These are phyloP conservation scores for Phortica magna DNA, from an alignment of 2,888 invertebrate species.

Conservation along the genomic window DNA sequence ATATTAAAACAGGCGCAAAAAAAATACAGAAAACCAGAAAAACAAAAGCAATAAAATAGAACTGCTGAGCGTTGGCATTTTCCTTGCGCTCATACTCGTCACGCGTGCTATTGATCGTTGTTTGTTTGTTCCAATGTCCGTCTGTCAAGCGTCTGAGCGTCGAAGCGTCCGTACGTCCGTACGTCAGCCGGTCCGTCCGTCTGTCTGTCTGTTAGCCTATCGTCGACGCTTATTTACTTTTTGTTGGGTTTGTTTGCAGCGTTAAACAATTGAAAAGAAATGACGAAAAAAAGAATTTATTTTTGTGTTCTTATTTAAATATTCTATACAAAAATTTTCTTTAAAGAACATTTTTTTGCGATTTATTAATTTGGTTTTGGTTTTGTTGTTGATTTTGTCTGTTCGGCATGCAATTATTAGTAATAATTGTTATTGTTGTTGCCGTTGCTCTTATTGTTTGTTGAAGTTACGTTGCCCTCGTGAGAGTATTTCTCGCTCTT, in stretches of 20 bases:
- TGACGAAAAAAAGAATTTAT: too few species aligned
- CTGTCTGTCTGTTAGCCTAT: not conserved
- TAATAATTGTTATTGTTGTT: too few species aligned
- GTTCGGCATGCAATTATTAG: too few species aligned
- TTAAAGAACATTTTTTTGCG: too few species aligned
- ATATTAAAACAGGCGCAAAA: not conserved
- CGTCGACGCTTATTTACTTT: not conserved
- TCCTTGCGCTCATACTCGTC: conserved; percentile 6
- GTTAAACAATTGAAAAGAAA: not conserved
- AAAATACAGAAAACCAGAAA: not conserved
- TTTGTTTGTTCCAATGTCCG: not conserved
- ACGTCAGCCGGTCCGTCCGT: not conserved
- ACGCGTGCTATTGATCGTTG: not conserved
- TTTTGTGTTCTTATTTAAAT: too few species aligned
- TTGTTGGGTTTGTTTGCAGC: not conserved
- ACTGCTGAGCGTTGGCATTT: not conserved
- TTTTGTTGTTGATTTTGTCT: too few species aligned
- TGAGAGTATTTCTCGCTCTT: too few species aligned
- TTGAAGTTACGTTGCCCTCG: too few species aligned
- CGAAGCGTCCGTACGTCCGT: not conserved
- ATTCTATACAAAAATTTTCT: too few species aligned
- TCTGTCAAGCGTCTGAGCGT: not conserved
- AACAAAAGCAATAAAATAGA: not conserved
- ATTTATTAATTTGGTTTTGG: too few species aligned
- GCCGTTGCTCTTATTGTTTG: too few species aligned